Conservation (phyloP, 2,888 invertebrate species). For the Muschampia staudingeri region DNA sequence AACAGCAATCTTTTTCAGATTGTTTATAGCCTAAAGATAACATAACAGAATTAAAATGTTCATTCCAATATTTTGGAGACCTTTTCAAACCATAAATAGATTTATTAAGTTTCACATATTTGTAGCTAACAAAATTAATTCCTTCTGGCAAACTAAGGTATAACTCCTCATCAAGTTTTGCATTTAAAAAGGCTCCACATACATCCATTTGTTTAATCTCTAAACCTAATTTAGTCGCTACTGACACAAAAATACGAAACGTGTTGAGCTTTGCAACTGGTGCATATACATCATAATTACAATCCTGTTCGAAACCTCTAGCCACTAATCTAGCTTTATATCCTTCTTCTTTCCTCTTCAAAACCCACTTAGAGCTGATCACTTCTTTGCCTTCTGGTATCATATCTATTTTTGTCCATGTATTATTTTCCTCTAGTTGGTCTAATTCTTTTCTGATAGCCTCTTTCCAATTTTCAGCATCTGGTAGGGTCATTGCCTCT, state of each 20-base stretch:
- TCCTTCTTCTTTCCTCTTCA: slow-evolving; percentile 21
- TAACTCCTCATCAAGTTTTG: slow-evolving; percentile 11
- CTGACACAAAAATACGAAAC: slow-evolving; percentile 20
- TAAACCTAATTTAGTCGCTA: slow-evolving; percentile 14
- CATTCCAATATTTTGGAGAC: slow-evolving; percentile 35
- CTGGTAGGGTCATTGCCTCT: neutral
- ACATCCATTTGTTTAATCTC: slow-evolving; percentile 24
- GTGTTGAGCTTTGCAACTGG: slow-evolving; percentile 38
- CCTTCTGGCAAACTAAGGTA: neutral
- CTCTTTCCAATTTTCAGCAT: slow-evolving; percentile 3
- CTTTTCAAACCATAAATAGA: slow-evolving; percentile 36
- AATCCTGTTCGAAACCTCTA: slow-evolving; percentile 41
- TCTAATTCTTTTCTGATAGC: slow-evolving; percentile 10
- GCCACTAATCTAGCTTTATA: slow-evolving; percentile 39
- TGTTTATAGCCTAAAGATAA: neutral
- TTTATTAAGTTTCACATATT: slow-evolving; percentile 28
- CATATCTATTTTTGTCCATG: neutral
- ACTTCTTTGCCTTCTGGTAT: slow-evolving; percentile 21
- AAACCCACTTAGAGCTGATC: slow-evolving; percentile 11
- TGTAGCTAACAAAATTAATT: neutral
- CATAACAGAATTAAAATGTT: slow-evolving; percentile 17
- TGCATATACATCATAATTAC: slow-evolving; percentile 33
- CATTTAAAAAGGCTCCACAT: slow-evolving; percentile 29
- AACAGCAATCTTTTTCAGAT: slow-evolving; percentile 4
- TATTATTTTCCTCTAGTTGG: slow-evolving; percentile 1